These are phyloP conservation scores for Onychorhynchus coronatus DNA, from an alignment of 2,113 vertebrate genomes.

Conservation along the genomic window DNA sequence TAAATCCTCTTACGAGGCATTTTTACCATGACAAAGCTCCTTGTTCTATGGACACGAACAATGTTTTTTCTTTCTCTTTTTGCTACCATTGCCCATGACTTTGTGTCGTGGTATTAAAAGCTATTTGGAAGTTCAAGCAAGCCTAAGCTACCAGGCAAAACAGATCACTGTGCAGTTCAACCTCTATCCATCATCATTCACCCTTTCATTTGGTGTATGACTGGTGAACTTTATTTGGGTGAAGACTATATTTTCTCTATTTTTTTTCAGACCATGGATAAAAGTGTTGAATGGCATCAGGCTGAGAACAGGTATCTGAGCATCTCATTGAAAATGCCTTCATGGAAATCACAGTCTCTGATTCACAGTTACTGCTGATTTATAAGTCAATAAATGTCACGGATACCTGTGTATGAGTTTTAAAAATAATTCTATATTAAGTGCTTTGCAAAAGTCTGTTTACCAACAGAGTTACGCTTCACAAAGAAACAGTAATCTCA, in stretches of 20 bases:
- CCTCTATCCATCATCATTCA: background rate
- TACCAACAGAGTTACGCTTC: background rate
- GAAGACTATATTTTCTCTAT: background rate
- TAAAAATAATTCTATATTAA: background rate
- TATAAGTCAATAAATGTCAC: background rate
- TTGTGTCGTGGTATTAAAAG: background rate
- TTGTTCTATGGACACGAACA: background rate
- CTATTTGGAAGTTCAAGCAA: background rate
- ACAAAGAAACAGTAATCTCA: background rate
- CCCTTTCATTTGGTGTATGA: background rate
- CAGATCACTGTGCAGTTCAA: background rate
- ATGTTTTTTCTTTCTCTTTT: background rate
- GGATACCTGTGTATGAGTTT: background rate
- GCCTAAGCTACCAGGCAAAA: background rate
- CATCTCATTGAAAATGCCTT: background rate
- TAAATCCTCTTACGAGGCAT: background rate
- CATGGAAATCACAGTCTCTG: background rate
- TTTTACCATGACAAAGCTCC: conserved; percentile 17
- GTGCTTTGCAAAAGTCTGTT: background rate
- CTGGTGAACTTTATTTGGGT: background rate
- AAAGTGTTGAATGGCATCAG: background rate
- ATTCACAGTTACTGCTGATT: background rate
- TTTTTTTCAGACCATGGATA: background rate
- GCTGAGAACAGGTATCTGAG: background rate
- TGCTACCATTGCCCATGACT: background rate